Base-by-base conservation (phyloP, 2,888 invertebrate genomes). In the Xestia rhomboidea region DNA sequence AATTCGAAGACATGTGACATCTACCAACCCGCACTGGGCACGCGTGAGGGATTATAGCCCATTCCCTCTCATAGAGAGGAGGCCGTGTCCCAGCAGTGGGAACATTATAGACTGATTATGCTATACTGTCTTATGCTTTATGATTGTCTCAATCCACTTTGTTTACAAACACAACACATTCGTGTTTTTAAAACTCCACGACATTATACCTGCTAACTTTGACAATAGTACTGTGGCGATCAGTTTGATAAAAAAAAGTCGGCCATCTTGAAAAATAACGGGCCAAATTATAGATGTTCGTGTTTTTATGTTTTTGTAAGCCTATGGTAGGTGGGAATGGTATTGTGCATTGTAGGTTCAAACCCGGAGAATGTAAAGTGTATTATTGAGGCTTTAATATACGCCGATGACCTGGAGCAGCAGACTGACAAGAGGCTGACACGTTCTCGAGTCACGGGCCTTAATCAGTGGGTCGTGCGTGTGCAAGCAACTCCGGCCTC, bases 271-370 rank as follows among this genome's bases (percentile, higher is more conserved):
- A 60, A 60, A 68, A 82, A 80, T 67, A 74, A 54, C 4, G 0
- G 7, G 5, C 8, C 27, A 34, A 51, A 49, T 57, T 44, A 60
- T 41, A 49, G 41, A 27, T 76, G 74, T 74, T 80, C 60, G 64
- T 74, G 70, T 73, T 69, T 51, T 67, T 66, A 60, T 27, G 60
- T 73, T 21, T 69, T 60, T 77, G 34, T 62, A 67, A 66, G 75
- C 34, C 72, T 51, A 66, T 67, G 71, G 75, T 63, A 57, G 81
- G 67, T 71, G 63, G 71, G 84, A 77, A 75, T 34, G 30, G 38
- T 30, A 74, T 86, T 87, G 84, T 84, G 49, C 0, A 1, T 34
- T 46, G 68, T 60, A 60, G 77, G 73, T 81, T 84, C 75, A 76
- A 67, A 49, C 18, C 54, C 30, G 5, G 49, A 34, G 60, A 70